Conservation (phyloP, 2,797 vertebrate genomes). For the Rousettus madagascariensis region DNA sequence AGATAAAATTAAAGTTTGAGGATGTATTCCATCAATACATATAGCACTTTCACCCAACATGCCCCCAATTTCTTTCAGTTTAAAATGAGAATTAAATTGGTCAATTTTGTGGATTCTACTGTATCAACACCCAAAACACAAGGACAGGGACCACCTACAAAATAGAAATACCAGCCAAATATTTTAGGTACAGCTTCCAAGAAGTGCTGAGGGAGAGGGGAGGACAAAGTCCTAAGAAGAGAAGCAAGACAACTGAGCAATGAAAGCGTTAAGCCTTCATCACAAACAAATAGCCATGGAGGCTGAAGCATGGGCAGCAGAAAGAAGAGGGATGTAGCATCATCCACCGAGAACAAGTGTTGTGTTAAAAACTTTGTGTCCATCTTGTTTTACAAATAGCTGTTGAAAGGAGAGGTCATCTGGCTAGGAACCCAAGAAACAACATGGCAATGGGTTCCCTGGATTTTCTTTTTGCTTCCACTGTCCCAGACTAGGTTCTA, state of each 20-base stretch:
- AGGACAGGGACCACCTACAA: background rate
- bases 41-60: background rate
- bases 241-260: no score
- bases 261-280: fast-evolving
- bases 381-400: background rate
- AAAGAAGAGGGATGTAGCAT: fast-evolving
- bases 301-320: background rate
- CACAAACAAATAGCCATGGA: background rate
- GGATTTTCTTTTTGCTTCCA: background rate
- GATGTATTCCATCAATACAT: background rate
- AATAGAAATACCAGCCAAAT: background rate
- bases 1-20: background rate
- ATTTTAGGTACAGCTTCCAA: background rate
- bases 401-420: background rate
- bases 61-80: background rate
- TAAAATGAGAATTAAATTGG: background rate
- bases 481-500: no score
- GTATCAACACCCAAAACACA: background rate
- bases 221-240: background rate
- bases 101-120: background rate
- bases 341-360: background rate
- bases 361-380: fast-evolving
- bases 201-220: background rate
- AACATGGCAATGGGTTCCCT: no score
- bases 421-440: background rate